A percentile compares a stretch with the other conserved stretches of the same genome.
Evolutionary conservation across 2,113 vertebrate species (phyloP).

Genomic region (Pithys albifrons): DNA sequence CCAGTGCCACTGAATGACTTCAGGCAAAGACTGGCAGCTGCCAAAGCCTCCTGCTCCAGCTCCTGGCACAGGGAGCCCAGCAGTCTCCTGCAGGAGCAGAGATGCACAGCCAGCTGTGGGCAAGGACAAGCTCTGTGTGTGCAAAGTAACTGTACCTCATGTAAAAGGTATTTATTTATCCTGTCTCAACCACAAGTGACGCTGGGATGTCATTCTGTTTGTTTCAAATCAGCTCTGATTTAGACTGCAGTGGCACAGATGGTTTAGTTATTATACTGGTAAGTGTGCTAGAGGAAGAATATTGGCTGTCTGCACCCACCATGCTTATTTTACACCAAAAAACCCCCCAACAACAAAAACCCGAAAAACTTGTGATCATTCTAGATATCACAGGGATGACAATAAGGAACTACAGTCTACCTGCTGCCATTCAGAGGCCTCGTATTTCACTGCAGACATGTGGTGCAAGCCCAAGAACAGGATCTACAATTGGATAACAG

Average conservation of each 20-base stretch:
- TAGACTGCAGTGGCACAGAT: neutral
- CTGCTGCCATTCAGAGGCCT: neutral
- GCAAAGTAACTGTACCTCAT: neutral
- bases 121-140: neutral
- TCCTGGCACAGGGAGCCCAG: neutral
- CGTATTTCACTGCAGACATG: neutral
- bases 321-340: neutral
- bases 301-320: neutral
- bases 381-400: neutral
- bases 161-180: neutral
- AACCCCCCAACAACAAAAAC: too few relatives aligned
- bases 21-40: conserved; percentile 30
- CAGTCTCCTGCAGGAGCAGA: neutral
- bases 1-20: neutral
- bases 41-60: neutral
- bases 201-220: neutral
- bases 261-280: neutral
- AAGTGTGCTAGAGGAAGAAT: neutral
- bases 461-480: neutral
- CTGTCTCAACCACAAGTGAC: neutral
- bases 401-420: neutral
- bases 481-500: neutral
- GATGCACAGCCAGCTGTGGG: neutral
- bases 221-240: neutral
- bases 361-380: neutral